phyloP scores from a whole-genome alignment of 2,797 vertebrate genomes.

The Silurus aristotelis region DNA sequence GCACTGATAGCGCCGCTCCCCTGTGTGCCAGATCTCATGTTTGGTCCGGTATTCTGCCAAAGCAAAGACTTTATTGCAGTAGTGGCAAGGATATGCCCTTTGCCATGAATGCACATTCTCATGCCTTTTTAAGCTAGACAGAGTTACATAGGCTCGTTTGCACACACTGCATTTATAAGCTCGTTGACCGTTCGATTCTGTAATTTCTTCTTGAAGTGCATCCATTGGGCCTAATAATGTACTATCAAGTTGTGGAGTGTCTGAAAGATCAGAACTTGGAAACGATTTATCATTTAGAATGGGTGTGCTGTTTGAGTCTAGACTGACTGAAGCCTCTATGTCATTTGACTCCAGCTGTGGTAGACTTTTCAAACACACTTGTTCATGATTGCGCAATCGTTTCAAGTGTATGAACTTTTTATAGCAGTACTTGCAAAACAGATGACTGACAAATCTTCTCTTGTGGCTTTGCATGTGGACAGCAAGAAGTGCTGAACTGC shows the following conservation, averaged over 20 bases:
- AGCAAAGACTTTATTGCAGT: constrained; percentile 97
- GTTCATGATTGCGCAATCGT: constrained; percentile 88
- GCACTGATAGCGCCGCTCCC: constrained; percentile 95
- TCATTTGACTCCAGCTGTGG: constrained; percentile 66
- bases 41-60: constrained; percentile 97
- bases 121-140: constrained; percentile 94
- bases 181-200: constrained; percentile 81
- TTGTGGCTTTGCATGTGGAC: constrained; percentile 87
- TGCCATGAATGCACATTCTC: constrained; percentile 98
- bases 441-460: constrained; percentile 81
- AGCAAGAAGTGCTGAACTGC: constrained; percentile 77
- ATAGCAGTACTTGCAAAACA: constrained; percentile 89
- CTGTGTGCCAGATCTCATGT: constrained; percentile 98
- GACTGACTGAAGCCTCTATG: constrained; percentile 62
- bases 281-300: constrained; percentile 59
- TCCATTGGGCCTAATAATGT: constrained; percentile 60
- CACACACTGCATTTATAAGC: constrained; percentile 90
- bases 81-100: constrained; percentile 96
- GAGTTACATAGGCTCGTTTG: constrained; percentile 91
- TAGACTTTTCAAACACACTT: constrained; percentile 76
- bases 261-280: constrained; percentile 65
- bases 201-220: constrained; percentile 47
- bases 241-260: constrained; percentile 65
- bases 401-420: constrained; percentile 90
- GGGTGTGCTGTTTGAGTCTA: constrained; percentile 48